Evolutionary conservation across 1,140 invertebrate species (phyloP).

Genomic region (Zelostemma sp.): DNA sequence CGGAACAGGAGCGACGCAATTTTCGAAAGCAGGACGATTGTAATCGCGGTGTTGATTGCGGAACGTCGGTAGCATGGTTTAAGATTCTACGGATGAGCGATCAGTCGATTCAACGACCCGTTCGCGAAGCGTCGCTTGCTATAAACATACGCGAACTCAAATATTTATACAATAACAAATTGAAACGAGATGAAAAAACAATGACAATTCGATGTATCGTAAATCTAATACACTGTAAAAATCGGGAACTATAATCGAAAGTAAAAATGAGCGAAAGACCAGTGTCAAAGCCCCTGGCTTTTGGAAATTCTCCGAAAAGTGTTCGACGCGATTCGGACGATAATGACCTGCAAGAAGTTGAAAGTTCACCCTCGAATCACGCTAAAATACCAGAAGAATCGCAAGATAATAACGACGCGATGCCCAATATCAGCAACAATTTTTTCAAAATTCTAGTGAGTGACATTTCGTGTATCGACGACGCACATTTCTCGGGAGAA

Average conservation of each 20-base stretch:
- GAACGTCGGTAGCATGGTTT: conserved; percentile 15
- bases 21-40: conserved; percentile 34
- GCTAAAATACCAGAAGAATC: background rate
- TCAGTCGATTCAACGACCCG: conserved; percentile 22
- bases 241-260: no score
- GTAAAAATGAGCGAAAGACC: conserved; percentile 23
- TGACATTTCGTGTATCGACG: no score
- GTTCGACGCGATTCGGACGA: background rate
- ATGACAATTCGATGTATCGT: no score
- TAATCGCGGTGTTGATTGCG: conserved; percentile 22
- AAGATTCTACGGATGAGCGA: conserved; percentile 33
- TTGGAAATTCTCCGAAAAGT: conserved; percentile 11
- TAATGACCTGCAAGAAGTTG: background rate
- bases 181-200: background rate
- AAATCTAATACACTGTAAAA: no score
- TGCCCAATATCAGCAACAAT: background rate
- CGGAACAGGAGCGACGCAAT: background rate
- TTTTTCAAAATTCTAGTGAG: background rate
- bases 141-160: conserved; percentile 14
- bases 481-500: no score
- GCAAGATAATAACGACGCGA: background rate
- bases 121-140: background rate
- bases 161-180: conserved; percentile 2
- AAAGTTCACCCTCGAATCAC: background rate
- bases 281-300: conserved; percentile 24